These are phyloP conservation scores for Luscinia luscinia DNA, from an alignment of 2,797 vertebrate species.

Conservation along the genomic window DNA sequence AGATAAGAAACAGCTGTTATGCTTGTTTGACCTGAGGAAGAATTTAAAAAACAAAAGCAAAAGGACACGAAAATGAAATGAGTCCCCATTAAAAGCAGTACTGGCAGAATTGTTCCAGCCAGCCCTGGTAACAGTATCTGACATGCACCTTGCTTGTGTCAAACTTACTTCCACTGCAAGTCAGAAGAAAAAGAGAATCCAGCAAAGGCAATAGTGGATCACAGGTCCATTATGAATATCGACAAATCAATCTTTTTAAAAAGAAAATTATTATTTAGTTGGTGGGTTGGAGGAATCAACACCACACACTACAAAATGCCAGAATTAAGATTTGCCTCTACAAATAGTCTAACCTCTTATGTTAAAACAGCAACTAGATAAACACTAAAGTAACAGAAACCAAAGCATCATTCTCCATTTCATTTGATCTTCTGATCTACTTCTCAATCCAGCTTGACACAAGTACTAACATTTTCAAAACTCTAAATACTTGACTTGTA, in stretches of 20 bases:
- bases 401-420: not conserved
- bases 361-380: not conserved
- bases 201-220: not conserved
- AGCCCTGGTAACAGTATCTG: not conserved
- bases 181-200: not conserved
- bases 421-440: not conserved
- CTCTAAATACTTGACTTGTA: not conserved
- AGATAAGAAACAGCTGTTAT: constrained; percentile 37
- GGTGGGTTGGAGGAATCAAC: fast-evolving
- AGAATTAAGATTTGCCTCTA: not conserved
- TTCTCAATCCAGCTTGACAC: not conserved
- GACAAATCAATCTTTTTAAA: not conserved
- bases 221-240: not conserved
- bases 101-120: not conserved
- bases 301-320: not conserved
- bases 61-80: not conserved
- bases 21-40: constrained; percentile 6
- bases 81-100: not conserved
- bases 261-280: not conserved
- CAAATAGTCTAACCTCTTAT: not conserved
- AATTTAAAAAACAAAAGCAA: constrained; percentile 31
- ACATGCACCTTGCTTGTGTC: not conserved
- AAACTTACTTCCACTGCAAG: not conserved
- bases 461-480: not conserved
- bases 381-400: not conserved